Evolutionary conservation across 2,888 invertebrate species (phyloP).

Genomic region (Mesopsocus fuscifrons): DNA sequence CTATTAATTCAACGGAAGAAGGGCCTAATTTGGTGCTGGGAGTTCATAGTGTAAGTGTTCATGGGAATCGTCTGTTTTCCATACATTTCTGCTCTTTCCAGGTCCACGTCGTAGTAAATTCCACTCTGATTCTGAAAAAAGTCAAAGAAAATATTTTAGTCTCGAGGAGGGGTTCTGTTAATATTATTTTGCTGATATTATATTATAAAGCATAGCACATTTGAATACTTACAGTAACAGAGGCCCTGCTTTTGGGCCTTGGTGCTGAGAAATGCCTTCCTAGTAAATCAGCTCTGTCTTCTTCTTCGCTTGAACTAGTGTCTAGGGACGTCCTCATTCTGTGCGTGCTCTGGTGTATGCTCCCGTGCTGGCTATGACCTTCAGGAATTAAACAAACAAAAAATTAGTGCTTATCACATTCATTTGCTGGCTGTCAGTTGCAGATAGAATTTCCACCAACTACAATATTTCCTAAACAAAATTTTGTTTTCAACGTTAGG

Average conservation of each 20-base stretch:
- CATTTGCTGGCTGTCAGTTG: too few species aligned
- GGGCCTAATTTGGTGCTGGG: constrained; percentile 4
- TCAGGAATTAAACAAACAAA: too few species aligned
- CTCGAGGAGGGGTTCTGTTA: not conserved
- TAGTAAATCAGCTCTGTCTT: constrained; percentile 59
- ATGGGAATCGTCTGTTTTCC: constrained; percentile 38
- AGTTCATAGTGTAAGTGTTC: constrained; percentile 57
- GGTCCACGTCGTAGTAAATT: constrained; percentile 79
- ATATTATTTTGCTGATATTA: constrained; percentile 11
- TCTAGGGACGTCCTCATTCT: constrained; percentile 21
- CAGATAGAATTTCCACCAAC: too few species aligned
- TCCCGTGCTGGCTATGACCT: constrained; percentile 12
- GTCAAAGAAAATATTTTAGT: constrained; percentile 13
- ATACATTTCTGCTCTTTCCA: constrained; percentile 39
- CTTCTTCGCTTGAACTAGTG: constrained; percentile 27
- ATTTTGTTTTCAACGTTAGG: too few species aligned
- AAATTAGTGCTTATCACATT: too few species aligned
- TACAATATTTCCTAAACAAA: too few species aligned
- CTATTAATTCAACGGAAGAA: constrained; percentile 8
- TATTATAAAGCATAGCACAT: too few species aligned
- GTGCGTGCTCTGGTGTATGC: constrained; percentile 11
- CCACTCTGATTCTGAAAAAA: constrained; percentile 64
- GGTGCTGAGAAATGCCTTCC: constrained; percentile 52
- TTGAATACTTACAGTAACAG: constrained; percentile 35
- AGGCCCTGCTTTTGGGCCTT: constrained; percentile 62